Conservation (phyloP, 2,113 vertebrate genomes). For the Mesocricetus auratus region DNA sequence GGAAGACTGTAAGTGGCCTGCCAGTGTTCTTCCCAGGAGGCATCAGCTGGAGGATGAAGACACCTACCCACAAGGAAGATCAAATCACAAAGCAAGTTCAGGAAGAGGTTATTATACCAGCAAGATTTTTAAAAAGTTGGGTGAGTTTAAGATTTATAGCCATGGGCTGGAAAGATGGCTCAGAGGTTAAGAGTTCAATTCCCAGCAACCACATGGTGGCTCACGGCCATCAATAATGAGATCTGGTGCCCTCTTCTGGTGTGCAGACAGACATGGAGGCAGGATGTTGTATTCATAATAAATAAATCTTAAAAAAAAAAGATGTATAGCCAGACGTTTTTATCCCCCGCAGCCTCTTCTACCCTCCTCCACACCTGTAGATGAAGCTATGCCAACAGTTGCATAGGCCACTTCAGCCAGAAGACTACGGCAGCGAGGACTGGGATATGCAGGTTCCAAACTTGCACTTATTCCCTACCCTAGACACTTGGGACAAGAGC, state of each 20-base stretch:
- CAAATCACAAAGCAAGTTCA: constrained; percentile 21
- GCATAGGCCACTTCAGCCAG: not conserved
- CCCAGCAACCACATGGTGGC: too few species aligned
- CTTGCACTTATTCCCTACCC: not conserved
- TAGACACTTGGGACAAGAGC: not conserved
- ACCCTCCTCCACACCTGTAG: not conserved
- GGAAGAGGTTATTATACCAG: constrained; percentile 31
- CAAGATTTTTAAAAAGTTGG: constrained; percentile 6
- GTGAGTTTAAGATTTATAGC: constrained; percentile 31
- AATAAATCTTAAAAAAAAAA: too few species aligned
- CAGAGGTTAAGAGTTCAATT: too few species aligned
- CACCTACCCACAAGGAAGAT: not conserved
- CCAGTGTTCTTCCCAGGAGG: constrained; percentile 13
- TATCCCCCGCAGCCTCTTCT: not conserved
- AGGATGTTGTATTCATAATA: too few species aligned
- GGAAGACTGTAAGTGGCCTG: not conserved
- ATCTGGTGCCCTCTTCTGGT: too few species aligned
- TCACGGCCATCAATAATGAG: too few species aligned
- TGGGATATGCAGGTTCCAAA: not conserved
- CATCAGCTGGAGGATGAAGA: constrained; percentile 47
- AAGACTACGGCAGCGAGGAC: not conserved
- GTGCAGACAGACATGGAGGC: too few species aligned
- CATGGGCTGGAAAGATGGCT: too few species aligned
- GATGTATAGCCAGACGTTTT: constrained; percentile 30
- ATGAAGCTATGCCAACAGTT: not conserved